A percentile compares a stretch with the other conserved stretches of the same genome.
Evolutionary conservation across 1,140 invertebrate species (phyloP).

Genomic region (Plectus sambesii): DNA sequence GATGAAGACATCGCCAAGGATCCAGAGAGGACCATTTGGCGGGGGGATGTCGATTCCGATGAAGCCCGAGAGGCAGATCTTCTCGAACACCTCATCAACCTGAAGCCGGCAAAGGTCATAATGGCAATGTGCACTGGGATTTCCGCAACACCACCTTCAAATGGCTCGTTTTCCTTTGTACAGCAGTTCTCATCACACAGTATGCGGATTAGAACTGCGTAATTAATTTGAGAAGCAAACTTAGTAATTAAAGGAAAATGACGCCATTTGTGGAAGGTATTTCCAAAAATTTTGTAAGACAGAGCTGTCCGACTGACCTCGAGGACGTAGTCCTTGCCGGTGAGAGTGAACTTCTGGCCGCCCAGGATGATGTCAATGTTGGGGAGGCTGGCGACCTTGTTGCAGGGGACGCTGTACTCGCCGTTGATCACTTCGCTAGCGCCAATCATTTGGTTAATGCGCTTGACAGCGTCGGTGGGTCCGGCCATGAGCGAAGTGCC

Average conservation of each 20-base stretch:
- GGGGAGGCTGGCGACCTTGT: slow-evolving; percentile 45
- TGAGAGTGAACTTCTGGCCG: slow-evolving; percentile 21
- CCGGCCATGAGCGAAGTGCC: slow-evolving; percentile 28
- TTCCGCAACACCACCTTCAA: too few species aligned
- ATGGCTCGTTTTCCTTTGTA: too few species aligned
- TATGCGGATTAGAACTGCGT: too few species aligned
- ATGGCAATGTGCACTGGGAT: too few species aligned
- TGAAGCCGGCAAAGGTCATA: too few species aligned
- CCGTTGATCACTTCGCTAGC: slow-evolving; percentile 11
- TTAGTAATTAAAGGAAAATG: too few species aligned
- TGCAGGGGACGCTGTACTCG: slow-evolving; percentile 46
- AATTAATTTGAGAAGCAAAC: too few species aligned
- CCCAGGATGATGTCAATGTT: slow-evolving; percentile 17
- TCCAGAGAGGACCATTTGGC: slow-evolving; percentile 53
- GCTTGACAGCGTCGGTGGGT: slow-evolving; percentile 13
- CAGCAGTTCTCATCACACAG: too few species aligned
- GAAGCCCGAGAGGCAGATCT: slow-evolving; percentile 51
- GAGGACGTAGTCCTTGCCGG: slow-evolving; percentile 20
- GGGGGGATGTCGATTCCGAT: slow-evolving; percentile 84
- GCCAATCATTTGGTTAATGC: slow-evolving; percentile 21
- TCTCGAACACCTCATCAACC: slow-evolving; percentile 48
- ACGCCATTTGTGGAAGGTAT: too few species aligned
- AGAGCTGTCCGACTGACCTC: too few species aligned
- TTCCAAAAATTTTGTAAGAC: background rate
- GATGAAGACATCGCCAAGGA: slow-evolving; percentile 33